These are phyloP conservation scores for Aricia artaxerxes DNA, from an alignment of 2,888 invertebrate species.

Conservation along the genomic window DNA sequence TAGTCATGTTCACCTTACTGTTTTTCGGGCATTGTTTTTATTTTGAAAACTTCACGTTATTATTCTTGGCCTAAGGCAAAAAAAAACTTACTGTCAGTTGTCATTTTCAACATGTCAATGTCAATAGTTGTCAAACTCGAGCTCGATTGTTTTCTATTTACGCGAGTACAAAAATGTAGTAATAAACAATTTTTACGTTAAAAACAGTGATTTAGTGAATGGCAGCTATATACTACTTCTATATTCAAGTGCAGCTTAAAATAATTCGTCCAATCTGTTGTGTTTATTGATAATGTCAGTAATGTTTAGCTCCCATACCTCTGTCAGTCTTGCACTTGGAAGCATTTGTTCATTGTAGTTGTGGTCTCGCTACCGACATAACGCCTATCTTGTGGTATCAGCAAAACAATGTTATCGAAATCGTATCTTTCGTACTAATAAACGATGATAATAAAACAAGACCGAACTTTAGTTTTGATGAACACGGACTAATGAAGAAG, in stretches of 20 bases:
- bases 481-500: constrained; percentile 33
- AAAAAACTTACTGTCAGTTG: constrained; percentile 3
- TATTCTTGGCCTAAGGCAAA: not conserved
- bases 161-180: constrained; percentile 24
- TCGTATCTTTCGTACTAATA: constrained; percentile 53
- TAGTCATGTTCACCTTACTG: too few relatives aligned
- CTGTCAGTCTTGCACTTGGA: constrained; percentile 43
- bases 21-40: too few relatives aligned
- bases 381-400: constrained; percentile 53
- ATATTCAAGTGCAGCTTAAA: constrained; percentile 3
- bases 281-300: constrained; percentile 30
- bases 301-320: constrained; percentile 42
- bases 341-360: constrained; percentile 51
- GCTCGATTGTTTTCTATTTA: constrained; percentile 20
- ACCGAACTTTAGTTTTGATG: constrained; percentile 35
- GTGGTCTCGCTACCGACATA: constrained; percentile 53
- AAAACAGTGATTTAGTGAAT: not conserved
- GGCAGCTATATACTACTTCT: not conserved
- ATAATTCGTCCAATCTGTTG: not conserved
- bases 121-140: constrained; percentile 25
- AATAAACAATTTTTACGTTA: not conserved
- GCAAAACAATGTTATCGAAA: constrained; percentile 59
- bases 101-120: constrained; percentile 33
- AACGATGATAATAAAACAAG: constrained; percentile 53
- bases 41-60: not conserved